These are phyloP conservation scores for Parochlus steinenii DNA, from an alignment of 2,888 invertebrate genomes.

Conservation along the genomic window DNA sequence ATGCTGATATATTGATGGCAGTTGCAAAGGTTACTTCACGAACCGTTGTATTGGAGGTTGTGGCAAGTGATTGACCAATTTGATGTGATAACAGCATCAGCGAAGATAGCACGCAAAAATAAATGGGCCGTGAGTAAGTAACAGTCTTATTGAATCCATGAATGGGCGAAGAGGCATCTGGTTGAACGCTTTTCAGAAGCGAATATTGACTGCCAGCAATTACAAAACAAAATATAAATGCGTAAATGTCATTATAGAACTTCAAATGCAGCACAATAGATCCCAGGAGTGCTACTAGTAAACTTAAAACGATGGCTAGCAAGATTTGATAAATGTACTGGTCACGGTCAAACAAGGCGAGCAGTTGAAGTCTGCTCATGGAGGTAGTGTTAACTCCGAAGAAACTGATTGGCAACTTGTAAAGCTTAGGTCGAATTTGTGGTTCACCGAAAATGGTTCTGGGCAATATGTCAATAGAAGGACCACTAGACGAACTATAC, in stretches of 20 bases:
- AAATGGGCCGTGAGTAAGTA: conserved; percentile 83
- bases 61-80: conserved; percentile 24
- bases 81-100: conserved; percentile 34
- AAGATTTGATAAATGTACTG: conserved; percentile 55
- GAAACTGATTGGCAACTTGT: conserved; percentile 27
- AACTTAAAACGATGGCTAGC: conserved; percentile 66
- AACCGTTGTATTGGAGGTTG: no score
- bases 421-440: conserved; percentile 17
- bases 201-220: conserved; percentile 97
- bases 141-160: conserved; percentile 95
- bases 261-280: conserved; percentile 64
- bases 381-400: conserved; percentile 55
- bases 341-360: conserved; percentile 88
- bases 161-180: conserved; percentile 95
- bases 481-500: conserved; percentile 15
- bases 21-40: conserved; percentile 21
- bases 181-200: conserved; percentile 91
- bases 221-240: conserved; percentile 93
- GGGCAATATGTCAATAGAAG: conserved; percentile 26
- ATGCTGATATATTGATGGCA: no score
- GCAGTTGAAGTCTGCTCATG: conserved; percentile 80
- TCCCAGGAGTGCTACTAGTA: conserved; percentile 71
- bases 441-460: conserved; percentile 18
- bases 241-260: conserved; percentile 81
- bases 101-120: conserved; percentile 69